phyloP scores from a whole-genome alignment of 2,113 vertebrate genomes.

The Gallinago undulata region DNA sequence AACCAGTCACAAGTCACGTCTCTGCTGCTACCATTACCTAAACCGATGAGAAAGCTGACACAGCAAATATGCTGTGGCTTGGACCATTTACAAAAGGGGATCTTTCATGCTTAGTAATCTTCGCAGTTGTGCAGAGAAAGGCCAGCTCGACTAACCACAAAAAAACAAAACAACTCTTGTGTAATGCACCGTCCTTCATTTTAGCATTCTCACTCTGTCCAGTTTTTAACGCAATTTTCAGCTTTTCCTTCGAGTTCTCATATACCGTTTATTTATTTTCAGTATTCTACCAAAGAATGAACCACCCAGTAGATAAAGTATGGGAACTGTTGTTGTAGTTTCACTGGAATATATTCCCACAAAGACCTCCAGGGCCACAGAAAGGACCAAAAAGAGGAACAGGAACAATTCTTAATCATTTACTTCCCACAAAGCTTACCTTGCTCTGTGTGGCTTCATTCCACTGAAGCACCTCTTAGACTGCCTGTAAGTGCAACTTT shows the following conservation, averaged over 20 bases:
- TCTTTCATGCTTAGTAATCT: slow-evolving; percentile 8
- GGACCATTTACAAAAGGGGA: background rate
- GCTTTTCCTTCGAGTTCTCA: background rate
- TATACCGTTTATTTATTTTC: background rate
- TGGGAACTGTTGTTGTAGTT: background rate
- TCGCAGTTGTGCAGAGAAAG: background rate
- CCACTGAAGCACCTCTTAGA: background rate
- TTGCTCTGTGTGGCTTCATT: background rate
- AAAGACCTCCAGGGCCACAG: background rate
- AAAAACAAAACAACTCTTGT: background rate
- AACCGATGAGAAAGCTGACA: background rate
- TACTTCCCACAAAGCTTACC: background rate
- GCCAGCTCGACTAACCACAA: background rate
- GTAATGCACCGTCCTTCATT: background rate
- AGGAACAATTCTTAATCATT: background rate
- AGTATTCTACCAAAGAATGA: background rate
- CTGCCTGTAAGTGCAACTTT: background rate
- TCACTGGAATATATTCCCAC: background rate
- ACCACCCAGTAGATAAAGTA: background rate
- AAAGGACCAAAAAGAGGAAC: background rate
- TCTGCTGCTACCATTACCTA: background rate
- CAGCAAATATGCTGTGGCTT: background rate
- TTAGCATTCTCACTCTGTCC: background rate
- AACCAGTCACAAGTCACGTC: background rate
- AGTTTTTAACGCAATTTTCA: background rate